Evolutionary conservation across 1,140 invertebrate genomes (phyloP), one percentile per base, ranked within the genome.

Genomic region (Drosophila sturtevanti): DNA sequence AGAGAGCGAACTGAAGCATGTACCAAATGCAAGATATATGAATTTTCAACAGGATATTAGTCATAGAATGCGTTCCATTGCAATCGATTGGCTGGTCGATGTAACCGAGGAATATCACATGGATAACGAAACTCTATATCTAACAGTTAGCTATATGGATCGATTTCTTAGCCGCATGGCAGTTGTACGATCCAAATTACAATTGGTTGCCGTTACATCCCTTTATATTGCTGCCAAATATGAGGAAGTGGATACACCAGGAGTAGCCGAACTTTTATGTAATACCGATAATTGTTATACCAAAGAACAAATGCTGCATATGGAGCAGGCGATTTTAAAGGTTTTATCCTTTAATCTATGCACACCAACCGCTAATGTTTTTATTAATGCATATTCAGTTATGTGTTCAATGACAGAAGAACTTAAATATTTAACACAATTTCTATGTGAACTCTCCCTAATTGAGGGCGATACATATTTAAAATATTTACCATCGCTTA

Each of bases 81-180:
- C 34, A 27, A 34, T 56, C 6, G 54, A 56, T 31, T 56, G 54
- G 54, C 11, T 56, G 24, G 54, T 56, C 0, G 24, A 56, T 11
- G 54, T 56, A 0, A n/a, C 22, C n/a, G 54, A 56, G 10, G 7
- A 18, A 11, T 56, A 18, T 11, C 1, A 34, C 0, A 34, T 56
- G 31, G 16, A 35, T 14, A 34, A 27, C 12, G 54, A 56, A 9
- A 56, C 54, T 2, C 16, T 56, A 11, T 56, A 56, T 35, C 54
- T 56, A 34, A 18, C 54, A 14, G 54, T 56, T 10, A 34, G 6
- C 14, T 56, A 18, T 16, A 56, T 34, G 16, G 54, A 56, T 56
- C 54, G 54, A 2, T 56, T 56, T 34, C 54, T 56, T 9, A 56
- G 27, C 24, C 27, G 18, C 4, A 14, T 34, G n/a, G 4, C 31